These are phyloP conservation scores for Denticeps clupeoides DNA, from an alignment of 2,797 vertebrate genomes.

Conservation along the genomic window DNA sequence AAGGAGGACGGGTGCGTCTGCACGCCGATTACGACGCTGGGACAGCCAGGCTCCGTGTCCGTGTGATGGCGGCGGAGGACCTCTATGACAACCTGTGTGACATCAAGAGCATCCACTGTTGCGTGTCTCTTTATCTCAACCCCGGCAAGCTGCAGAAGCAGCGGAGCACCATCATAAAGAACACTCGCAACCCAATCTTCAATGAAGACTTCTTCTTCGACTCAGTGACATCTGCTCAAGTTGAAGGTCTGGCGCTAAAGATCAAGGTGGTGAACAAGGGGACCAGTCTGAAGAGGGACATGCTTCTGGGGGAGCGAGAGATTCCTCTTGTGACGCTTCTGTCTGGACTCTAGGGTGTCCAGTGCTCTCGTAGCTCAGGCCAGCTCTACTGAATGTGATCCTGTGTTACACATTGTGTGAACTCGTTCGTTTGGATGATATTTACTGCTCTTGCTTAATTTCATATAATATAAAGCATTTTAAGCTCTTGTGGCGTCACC, in stretches of 20 bases:
- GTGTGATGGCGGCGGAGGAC: conserved; percentile 74
- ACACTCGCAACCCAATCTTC: conserved; percentile 88
- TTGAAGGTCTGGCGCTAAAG: conserved; percentile 79
- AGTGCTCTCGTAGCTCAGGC: too few species aligned
- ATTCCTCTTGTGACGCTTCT: conserved; percentile 73
- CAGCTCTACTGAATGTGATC: too few species aligned
- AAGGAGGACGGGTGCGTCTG: conserved; percentile 72
- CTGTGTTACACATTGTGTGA: too few species aligned
- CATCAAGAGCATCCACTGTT: conserved; percentile 87
- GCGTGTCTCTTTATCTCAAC: conserved; percentile 82
- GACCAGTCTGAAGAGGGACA: conserved; percentile 87
- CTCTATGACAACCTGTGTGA: conserved; percentile 79
- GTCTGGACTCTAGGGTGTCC: conserved; percentile 61
- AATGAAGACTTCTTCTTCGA: conserved; percentile 99
- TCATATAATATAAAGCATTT: too few species aligned
- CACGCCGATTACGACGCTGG: conserved; percentile 74
- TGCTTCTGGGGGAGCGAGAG: conserved; percentile 82
- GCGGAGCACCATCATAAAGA: conserved; percentile 93
- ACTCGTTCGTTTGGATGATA: too few species aligned
- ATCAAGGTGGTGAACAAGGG: conserved; percentile 98
- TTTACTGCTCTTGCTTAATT: too few species aligned
- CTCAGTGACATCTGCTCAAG: conserved; percentile 65
- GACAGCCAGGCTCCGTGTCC: conserved; percentile 74
- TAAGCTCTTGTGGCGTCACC: too few species aligned
- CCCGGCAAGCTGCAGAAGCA: conserved; percentile 94